A percentile compares a stretch with the other conserved stretches of the same genome.
These are phyloP conservation scores for Peromyscus leucopus DNA, from an alignment of 2,113 vertebrate species.

Conservation along the genomic window DNA sequence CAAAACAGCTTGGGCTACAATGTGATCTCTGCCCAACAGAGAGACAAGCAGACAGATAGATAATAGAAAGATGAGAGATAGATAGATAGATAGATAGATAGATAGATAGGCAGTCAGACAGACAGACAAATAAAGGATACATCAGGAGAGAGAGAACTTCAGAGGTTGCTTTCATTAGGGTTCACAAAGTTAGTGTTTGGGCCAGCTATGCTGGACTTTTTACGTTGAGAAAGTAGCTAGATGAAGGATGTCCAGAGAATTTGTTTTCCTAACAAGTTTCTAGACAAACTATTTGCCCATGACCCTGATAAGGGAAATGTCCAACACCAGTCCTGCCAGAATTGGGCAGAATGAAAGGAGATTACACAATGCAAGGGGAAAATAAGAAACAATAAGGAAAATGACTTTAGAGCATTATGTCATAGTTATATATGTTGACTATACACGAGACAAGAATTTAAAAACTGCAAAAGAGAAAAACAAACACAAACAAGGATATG, in stretches of 20 bases:
- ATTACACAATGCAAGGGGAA: neutral
- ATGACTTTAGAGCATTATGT: neutral
- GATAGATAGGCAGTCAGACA: neutral
- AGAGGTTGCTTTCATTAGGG: neutral
- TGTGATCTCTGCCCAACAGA: neutral
- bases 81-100: neutral
- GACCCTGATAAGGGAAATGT: neutral
- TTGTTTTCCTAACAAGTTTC: neutral
- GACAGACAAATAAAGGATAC: neutral
- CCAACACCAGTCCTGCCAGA: neutral
- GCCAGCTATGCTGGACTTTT: neutral
- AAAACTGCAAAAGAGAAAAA: neutral
- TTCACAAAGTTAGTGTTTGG: neutral
- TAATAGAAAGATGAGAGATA: neutral
- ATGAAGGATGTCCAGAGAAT: neutral
- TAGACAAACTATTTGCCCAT: neutral
- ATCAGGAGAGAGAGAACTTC: neutral
- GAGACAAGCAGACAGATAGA: neutral
- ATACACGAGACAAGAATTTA: neutral
- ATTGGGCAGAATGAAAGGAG: neutral
- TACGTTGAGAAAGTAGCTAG: neutral
- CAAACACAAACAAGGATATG: neutral
- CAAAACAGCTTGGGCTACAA: neutral
- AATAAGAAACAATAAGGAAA: neutral
- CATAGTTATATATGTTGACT: neutral